Evolutionary conservation across 2,888 invertebrate species (phyloP).

Genomic region (Sepiola atlantica): DNA sequence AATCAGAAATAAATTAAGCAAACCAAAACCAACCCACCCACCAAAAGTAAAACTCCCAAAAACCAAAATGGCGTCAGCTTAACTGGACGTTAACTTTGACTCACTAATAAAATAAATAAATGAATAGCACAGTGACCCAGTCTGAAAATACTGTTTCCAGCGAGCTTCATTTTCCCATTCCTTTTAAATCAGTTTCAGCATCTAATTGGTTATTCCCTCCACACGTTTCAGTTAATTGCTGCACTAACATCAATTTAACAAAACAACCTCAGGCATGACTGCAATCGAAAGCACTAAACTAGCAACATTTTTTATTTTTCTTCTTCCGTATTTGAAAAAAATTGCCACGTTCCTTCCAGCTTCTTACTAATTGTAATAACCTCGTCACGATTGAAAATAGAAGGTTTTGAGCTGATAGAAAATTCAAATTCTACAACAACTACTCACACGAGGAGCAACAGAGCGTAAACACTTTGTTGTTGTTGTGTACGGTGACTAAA

Average conservation of each 20-base stretch:
- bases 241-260: slow-evolving; percentile 20
- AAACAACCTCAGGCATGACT: not conserved
- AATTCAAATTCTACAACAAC: not conserved
- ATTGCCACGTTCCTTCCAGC: not conserved
- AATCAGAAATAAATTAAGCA: too few species aligned
- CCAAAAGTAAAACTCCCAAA: not conserved
- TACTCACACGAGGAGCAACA: not conserved
- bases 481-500: not conserved
- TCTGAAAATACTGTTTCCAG: not conserved
- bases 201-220: slow-evolving; percentile 20
- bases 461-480: not conserved
- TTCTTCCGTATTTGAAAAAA: not conserved
- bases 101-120: not conserved
- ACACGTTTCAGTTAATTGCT: slow-evolving; percentile 19
- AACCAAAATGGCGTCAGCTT: not conserved
- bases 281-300: slow-evolving; percentile 18
- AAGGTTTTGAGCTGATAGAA: not conserved
- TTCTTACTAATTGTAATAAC: slow-evolving; percentile 20
- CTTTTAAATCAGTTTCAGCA: not conserved
- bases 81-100: not conserved
- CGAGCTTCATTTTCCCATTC: not conserved
- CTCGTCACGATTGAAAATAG: not conserved
- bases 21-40: too few species aligned
- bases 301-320: not conserved
- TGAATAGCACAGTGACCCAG: not conserved